A percentile compares a stretch with the other conserved stretches of the same genome.
phyloP scores from a whole-genome alignment of 2,888 invertebrate genomes.

The Standfussiana lucernea region DNA sequence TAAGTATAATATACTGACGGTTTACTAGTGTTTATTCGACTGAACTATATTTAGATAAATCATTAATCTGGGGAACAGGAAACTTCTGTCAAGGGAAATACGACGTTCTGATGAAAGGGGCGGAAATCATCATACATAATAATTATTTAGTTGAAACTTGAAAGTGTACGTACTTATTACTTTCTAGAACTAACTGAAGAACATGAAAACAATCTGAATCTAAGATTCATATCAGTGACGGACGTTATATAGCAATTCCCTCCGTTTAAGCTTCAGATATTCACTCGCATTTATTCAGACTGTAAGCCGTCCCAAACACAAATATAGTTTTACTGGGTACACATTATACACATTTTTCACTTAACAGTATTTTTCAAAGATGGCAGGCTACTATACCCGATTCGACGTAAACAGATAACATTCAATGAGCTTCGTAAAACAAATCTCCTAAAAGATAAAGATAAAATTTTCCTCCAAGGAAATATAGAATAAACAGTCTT shows the following conservation, averaged over 20 bases:
- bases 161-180: background rate
- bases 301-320: background rate
- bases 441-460: slow-evolving; percentile 49
- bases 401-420: slow-evolving; percentile 30
- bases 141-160: slow-evolving; percentile 9
- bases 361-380: slow-evolving; percentile 12
- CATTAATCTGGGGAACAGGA: slow-evolving; percentile 30
- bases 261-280: background rate
- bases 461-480: slow-evolving; percentile 50
- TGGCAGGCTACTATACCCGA: background rate
- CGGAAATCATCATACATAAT: slow-evolving; percentile 22
- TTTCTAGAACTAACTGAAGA: background rate
- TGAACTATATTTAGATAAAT: slow-evolving; percentile 10
- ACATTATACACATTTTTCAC: background rate
- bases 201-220: slow-evolving; percentile 22
- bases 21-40: background rate
- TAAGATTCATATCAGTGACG: background rate
- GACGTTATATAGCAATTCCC: background rate
- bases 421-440: slow-evolving; percentile 52
- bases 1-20: background rate
- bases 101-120: slow-evolving; percentile 36
- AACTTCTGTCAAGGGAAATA: slow-evolving; percentile 18
- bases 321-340: background rate
- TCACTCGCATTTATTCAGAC: background rate
- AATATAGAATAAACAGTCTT: slow-evolving; percentile 49